A percentile compares a stretch with the other conserved stretches of the same genome.
phyloP scores from a whole-genome alignment of 2,113 vertebrate species.

The Laterallus jamaicensis region DNA sequence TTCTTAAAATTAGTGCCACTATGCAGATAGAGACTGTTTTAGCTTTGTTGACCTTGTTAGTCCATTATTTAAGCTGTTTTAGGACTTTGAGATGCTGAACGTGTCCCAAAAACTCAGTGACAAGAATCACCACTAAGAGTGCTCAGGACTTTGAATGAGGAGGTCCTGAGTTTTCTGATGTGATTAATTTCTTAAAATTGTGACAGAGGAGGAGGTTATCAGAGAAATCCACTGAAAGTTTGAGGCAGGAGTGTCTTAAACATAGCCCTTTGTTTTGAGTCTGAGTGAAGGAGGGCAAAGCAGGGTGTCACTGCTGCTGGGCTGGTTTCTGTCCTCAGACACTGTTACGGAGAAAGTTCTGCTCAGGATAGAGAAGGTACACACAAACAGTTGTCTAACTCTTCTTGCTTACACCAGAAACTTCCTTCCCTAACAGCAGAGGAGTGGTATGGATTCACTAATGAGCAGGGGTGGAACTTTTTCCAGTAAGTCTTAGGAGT shows the following conservation, averaged over 20 bases:
- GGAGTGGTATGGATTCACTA: background rate
- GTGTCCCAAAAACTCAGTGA: background rate
- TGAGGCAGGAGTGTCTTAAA: background rate
- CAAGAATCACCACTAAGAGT: background rate
- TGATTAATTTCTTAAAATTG: background rate
- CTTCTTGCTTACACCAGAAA: background rate
- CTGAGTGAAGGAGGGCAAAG: background rate
- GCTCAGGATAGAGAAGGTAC: background rate
- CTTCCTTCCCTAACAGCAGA: background rate
- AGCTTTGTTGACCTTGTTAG: background rate
- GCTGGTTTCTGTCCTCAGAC: background rate
- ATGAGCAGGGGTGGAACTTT: background rate
- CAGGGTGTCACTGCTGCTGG: background rate
- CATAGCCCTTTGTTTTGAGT: background rate
- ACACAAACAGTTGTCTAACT: background rate
- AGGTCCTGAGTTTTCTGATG: background rate
- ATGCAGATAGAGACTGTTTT: background rate
- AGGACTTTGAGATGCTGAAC: background rate
- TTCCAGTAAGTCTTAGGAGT: background rate
- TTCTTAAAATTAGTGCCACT: background rate
- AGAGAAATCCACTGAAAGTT: background rate
- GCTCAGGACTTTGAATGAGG: background rate
- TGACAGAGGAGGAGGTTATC: background rate
- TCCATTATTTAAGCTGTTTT: background rate
- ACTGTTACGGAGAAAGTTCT: background rate